Conservation (phyloP, 2,797 vertebrate species). For the Yasuhikotakia modesta region DNA sequence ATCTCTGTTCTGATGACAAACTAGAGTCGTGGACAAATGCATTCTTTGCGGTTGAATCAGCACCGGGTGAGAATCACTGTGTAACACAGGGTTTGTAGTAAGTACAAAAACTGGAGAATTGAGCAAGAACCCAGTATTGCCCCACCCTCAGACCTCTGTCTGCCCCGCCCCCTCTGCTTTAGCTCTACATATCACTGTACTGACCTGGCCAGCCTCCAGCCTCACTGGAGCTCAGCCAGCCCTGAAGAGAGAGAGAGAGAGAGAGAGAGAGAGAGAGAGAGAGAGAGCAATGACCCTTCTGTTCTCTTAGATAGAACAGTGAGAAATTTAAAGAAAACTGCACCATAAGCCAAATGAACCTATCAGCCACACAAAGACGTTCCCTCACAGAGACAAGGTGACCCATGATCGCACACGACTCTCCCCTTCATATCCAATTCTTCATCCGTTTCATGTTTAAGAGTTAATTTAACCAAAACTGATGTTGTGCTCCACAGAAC, state of each 20-base stretch:
- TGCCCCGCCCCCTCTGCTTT: slow-evolving; percentile 4
- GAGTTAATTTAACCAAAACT: neutral
- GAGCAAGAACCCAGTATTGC: neutral
- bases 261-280: no score
- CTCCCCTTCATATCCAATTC: slow-evolving; percentile 29
- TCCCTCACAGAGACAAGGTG: slow-evolving; percentile 65
- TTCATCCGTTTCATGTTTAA: neutral
- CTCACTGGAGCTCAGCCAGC: slow-evolving; percentile 31
- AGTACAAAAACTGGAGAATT: slow-evolving; percentile 40
- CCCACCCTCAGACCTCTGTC: neutral
- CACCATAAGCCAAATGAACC: slow-evolving; percentile 35
- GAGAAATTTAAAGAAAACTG: slow-evolving; percentile 30
- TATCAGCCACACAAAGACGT: slow-evolving; percentile 42
- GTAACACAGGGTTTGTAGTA: slow-evolving; percentile 31
- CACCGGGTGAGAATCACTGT: neutral
- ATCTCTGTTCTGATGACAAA: slow-evolving; percentile 15
- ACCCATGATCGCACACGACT: slow-evolving; percentile 64
- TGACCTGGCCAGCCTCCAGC: slow-evolving; percentile 47
- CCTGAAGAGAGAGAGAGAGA: slow-evolving; percentile 5
- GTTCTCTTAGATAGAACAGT: slow-evolving; percentile 2
- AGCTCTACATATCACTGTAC: slow-evolving; percentile 39
- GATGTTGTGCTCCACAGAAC: no score
- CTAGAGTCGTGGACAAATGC: slow-evolving; percentile 10
- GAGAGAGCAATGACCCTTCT: slow-evolving; percentile 21
- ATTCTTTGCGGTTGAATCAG: slow-evolving; percentile 36